A percentile compares a stretch with the other conserved stretches of the same genome.
Conservation (phyloP, 2,888 invertebrate species). For the Nasonia oneida region DNA sequence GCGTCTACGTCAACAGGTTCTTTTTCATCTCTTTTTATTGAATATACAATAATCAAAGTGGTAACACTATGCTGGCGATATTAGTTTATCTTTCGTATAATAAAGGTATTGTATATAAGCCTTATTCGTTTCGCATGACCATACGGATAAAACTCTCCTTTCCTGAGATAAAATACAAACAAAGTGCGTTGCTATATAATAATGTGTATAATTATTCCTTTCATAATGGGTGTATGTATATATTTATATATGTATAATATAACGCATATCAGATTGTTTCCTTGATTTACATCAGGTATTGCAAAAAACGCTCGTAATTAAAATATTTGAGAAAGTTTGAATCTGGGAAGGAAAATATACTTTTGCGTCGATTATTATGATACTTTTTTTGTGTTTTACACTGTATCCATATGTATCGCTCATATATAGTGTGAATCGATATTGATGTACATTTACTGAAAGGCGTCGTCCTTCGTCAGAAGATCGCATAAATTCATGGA, state of each 20-base stretch:
- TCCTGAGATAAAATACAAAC: constrained; percentile 67
- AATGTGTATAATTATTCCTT: constrained; percentile 34
- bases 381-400: constrained; percentile 30
- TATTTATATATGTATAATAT: constrained; percentile 48
- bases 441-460: constrained; percentile 54
- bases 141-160: constrained; percentile 62
- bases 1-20: constrained; percentile 40
- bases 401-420: constrained; percentile 39
- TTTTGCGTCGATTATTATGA: constrained; percentile 12
- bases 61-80: constrained; percentile 73
- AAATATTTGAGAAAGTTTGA: constrained; percentile 50
- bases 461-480: constrained; percentile 20
- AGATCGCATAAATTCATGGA: constrained; percentile 2
- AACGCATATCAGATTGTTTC: constrained; percentile 51
- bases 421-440: constrained; percentile 45
- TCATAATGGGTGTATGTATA: constrained; percentile 42
- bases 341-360: constrained; percentile 47
- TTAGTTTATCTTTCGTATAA: constrained; percentile 66
- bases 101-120: constrained; percentile 63
- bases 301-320: constrained; percentile 46
- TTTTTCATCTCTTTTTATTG: constrained; percentile 72
- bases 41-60: constrained; percentile 72
- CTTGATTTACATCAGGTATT: constrained; percentile 51
- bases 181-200: constrained; percentile 51
- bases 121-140: constrained; percentile 61